Evolutionary conservation across 2,113 vertebrate genomes (phyloP), one percentile per base, ranked within the genome.

Genomic region (Morone chrysops): DNA sequence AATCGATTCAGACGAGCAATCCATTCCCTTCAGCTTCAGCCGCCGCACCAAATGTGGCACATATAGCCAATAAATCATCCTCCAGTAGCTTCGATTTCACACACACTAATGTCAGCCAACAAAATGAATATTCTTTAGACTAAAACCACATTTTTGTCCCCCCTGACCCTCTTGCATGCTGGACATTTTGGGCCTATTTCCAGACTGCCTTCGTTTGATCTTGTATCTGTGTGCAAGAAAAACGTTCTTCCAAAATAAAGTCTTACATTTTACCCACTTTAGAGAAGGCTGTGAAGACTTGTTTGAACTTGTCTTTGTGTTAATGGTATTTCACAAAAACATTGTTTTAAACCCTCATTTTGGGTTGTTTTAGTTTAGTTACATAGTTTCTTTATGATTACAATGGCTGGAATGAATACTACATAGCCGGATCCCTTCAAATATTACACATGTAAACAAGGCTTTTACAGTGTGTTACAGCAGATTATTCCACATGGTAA

Each of bases 51-150:
- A 65, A 62, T 12, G 61, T 59, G 75, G 47, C 69, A 66, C 70
- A 59, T 61, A 10, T 31, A 61, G 59, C 16, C 73, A 16, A 84
- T 89, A 80, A 86, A 88, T 92, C 81, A 78, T 67, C 10, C 43
- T 59, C 53, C 72, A 51, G 61, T 31, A 43, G 61, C 79, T 73
- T 78, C 54, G 20, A 43, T 83, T 81, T 89, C 75, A 87, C 75
- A 82, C 70, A 38, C 78, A n/a, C 43, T 14, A 53, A 69, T 20
- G 14, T 53, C 81, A 71, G 83, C 72, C 79, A 77, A 51, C 67
- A 80, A 72, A 88, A 87, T 18, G 18, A 76, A 85, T 87, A 81
- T 83, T 87, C 54, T 81, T 66, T 17, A 61, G 47, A 84, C 20
- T 43, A n/a, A 84, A 79, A 70, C 22, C 75, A 78, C 10, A 73